These are phyloP conservation scores for Heliconius sara DNA, from an alignment of 2,888 invertebrate genomes.

Conservation along the genomic window DNA sequence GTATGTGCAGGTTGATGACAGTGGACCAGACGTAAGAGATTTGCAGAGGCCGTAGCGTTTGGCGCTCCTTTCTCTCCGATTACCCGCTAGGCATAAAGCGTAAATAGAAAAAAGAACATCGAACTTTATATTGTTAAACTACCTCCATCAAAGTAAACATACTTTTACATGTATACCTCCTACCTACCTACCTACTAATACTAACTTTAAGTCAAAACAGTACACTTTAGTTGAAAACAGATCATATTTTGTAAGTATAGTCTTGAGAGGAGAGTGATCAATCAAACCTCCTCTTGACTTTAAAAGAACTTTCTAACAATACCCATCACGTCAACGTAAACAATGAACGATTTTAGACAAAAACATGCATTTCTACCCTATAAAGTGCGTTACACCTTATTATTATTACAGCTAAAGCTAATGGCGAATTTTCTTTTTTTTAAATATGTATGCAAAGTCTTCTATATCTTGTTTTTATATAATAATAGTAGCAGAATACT, in stretches of 20 bases:
- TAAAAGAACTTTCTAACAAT: constrained; percentile 19
- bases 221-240: not conserved
- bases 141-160: too few species aligned
- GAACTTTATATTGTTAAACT: not conserved
- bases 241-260: not conserved
- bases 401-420: not conserved
- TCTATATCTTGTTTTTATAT: too few species aligned
- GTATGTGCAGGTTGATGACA: too few species aligned
- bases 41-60: too few species aligned
- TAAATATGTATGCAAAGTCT: too few species aligned
- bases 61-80: too few species aligned
- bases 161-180: too few species aligned
- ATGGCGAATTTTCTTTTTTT: not conserved
- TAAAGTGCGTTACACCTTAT: not conserved
- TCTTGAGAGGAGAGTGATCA: not conserved
- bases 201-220: too few species aligned
- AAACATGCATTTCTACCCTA: not conserved
- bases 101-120: not conserved
- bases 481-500: too few species aligned
- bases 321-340: constrained; percentile 9
- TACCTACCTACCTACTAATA: too few species aligned
- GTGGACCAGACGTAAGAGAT: too few species aligned
- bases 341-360: constrained; percentile 4
- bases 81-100: too few species aligned
- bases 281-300: constrained; percentile 22